Conservation (phyloP, 2,797 vertebrate genomes). For the Lepus oiostolus region DNA sequence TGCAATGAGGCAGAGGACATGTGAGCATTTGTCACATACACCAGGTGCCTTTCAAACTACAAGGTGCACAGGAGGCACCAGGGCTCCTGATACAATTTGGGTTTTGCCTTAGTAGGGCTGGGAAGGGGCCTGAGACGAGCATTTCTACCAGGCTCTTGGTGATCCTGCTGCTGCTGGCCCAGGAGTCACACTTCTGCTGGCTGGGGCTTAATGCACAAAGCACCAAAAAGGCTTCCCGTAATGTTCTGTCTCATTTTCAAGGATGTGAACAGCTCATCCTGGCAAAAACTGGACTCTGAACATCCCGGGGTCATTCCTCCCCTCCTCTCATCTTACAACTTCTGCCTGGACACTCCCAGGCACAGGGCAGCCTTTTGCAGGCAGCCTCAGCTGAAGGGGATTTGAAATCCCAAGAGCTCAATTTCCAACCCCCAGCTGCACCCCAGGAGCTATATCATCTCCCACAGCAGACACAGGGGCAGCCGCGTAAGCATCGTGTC, state of each 20-base stretch:
- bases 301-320: background rate
- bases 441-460: background rate
- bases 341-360: background rate
- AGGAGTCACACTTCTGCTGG: background rate
- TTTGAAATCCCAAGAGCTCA: background rate
- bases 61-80: rapidly evolving
- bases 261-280: background rate
- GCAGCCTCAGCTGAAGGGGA: background rate
- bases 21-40: background rate
- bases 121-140: background rate
- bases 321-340: background rate
- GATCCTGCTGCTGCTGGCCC: too few species aligned
- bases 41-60: background rate
- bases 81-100: background rate
- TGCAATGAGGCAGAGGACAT: background rate
- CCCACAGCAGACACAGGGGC: background rate
- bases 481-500: background rate
- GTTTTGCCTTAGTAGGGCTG: background rate
- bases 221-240: background rate
- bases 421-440: background rate
- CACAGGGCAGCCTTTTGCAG: background rate
- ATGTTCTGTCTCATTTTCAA: background rate
- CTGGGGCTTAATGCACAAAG: background rate
- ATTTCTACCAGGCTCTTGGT: background rate
- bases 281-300: background rate